phyloP scores from a whole-genome alignment of 2,113 vertebrate genomes.

The Mustela nigripes region DNA sequence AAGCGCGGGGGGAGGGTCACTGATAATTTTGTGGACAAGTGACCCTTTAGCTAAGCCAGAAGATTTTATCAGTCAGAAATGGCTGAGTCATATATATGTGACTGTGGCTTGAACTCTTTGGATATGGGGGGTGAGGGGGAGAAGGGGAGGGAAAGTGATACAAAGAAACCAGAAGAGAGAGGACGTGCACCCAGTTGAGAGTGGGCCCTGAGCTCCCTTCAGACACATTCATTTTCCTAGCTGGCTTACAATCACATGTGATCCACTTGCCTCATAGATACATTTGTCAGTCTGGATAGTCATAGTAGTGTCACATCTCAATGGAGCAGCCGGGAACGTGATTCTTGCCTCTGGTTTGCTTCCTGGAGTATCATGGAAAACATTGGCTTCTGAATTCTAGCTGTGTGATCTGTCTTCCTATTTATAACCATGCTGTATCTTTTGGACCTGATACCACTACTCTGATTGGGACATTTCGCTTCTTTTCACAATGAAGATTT shows the following conservation, averaged over 20 bases:
- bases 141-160: neutral
- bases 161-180: neutral
- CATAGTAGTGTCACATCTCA: neutral
- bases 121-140: neutral
- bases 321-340: neutral
- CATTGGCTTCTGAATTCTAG: neutral
- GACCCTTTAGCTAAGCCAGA: slow-evolving; percentile 37
- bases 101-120: slow-evolving; percentile 52
- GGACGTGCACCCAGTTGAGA: neutral
- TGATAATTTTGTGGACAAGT: slow-evolving; percentile 64
- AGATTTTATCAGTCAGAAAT: slow-evolving; percentile 58
- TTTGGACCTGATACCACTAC: neutral
- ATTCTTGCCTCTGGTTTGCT: neutral
- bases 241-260: slow-evolving; percentile 17
- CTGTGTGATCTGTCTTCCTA: neutral
- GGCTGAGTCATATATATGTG: slow-evolving; percentile 16
- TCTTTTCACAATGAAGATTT: neutral
- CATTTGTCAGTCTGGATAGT: neutral
- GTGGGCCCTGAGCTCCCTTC: neutral
- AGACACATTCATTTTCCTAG: slow-evolving; percentile 1
- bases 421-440: neutral
- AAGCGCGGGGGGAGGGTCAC: neutral
- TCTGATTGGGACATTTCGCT: neutral
- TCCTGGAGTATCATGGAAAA: neutral
- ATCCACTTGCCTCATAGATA: slow-evolving; percentile 35